Percentiles rank a stretch among this genome's conserved stretches.
Evolutionary conservation across 2,797 vertebrate genomes (phyloP).

Genomic region (Helostoma temminkii): DNA sequence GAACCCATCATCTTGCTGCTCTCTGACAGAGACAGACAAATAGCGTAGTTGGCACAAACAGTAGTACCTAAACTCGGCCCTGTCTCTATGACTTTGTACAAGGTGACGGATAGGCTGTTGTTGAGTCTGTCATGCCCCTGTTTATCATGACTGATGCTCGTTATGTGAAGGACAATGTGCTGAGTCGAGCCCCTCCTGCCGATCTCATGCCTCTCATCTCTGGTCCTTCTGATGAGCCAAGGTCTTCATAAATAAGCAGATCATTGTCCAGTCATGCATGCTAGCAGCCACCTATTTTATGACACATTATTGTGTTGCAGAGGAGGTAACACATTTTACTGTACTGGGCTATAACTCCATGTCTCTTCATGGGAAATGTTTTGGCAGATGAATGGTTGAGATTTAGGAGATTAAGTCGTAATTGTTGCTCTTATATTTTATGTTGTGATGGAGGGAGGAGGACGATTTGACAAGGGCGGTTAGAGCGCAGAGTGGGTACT

Average conservation of each 20-base stretch:
- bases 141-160: constrained; percentile 75
- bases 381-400: constrained; percentile 59
- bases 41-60: constrained; percentile 17
- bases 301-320: constrained; percentile 57
- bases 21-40: constrained; percentile 65
- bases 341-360: constrained; percentile 50
- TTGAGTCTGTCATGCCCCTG: constrained; percentile 43
- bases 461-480: constrained; percentile 70
- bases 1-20: constrained; percentile 4
- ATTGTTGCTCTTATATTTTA: constrained; percentile 76
- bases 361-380: constrained; percentile 59
- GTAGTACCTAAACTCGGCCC: constrained; percentile 9
- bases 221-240: constrained; percentile 56
- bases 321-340: constrained; percentile 67
- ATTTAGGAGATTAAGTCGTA: constrained; percentile 73
- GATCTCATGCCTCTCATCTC: constrained; percentile 18
- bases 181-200: constrained; percentile 17
- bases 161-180: constrained; percentile 59
- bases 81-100: constrained; percentile 62
- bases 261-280: constrained; percentile 61
- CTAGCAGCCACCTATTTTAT: constrained; percentile 60
- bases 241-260: constrained; percentile 75
- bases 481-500: constrained; percentile 38
- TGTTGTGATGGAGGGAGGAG: constrained; percentile 49
- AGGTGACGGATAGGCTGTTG: constrained; percentile 64